phyloP scores from a whole-genome alignment of 1,140 invertebrate genomes.

The Popillia japonica region DNA sequence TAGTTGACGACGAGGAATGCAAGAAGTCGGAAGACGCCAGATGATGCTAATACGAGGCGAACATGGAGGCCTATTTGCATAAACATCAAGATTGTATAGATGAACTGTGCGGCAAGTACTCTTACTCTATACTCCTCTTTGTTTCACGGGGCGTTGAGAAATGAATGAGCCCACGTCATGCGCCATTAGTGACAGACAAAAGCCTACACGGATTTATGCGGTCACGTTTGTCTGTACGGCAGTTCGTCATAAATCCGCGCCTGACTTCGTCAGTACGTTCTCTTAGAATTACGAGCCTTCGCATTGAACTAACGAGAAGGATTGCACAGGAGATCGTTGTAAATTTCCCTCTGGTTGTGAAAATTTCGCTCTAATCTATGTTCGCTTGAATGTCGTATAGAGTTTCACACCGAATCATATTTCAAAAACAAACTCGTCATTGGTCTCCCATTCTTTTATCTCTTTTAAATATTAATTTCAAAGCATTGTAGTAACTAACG shows the following conservation, averaged over 20 bases:
- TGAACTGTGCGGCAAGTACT: constrained; percentile 9
- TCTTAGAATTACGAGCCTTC: neutral
- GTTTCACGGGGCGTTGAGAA: constrained; percentile 23
- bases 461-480: too few relatives aligned
- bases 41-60: constrained; percentile 12
- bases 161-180: constrained; percentile 21
- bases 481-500: too few relatives aligned
- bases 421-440: neutral
- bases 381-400: neutral
- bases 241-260: constrained; percentile 20
- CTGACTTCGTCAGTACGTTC: neutral
- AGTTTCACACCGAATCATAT: neutral
- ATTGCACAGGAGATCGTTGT: neutral
- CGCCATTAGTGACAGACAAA: constrained; percentile 28
- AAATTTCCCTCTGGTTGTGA: constrained; percentile 17
- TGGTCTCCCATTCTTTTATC: neutral
- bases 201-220: constrained; percentile 22
- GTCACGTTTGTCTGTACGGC: constrained; percentile 25
- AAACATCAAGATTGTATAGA: constrained; percentile 20
- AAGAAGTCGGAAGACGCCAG: constrained; percentile 14
- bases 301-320: neutral
- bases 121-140: neutral
- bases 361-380: neutral
- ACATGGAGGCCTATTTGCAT: constrained; percentile 29
- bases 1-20: neutral